Conservation (phyloP, 2,113 vertebrate species). For the Polypterus senegalus region DNA sequence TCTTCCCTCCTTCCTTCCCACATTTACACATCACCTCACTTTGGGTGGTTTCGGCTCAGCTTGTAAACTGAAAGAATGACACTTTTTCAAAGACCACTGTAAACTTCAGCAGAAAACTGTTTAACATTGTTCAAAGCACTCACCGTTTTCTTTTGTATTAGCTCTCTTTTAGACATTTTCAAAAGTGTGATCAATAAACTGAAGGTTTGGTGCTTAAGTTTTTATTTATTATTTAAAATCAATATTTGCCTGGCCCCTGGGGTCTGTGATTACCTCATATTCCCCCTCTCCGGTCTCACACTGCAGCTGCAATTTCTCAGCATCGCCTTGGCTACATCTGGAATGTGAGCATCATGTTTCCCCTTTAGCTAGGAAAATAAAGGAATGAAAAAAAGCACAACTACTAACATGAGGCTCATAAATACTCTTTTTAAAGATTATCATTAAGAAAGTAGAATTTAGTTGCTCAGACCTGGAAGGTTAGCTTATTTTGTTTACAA, state of each 20-base stretch:
- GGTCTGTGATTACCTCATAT: slow-evolving; percentile 86
- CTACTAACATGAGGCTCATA: slow-evolving; percentile 45
- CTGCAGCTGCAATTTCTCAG: slow-evolving; percentile 89
- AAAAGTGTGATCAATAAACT: slow-evolving; percentile 33
- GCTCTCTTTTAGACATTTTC: not conserved
- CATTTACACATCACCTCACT: too few relatives aligned
- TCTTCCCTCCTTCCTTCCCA: too few relatives aligned
- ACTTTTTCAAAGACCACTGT: too few relatives aligned
- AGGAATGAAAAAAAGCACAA: slow-evolving; percentile 43
- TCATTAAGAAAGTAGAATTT: slow-evolving; percentile 5
- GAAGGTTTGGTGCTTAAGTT: slow-evolving; percentile 30
- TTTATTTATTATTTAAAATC: slow-evolving; percentile 82
- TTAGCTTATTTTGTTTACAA: not conserved
- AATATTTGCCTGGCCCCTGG: slow-evolving; percentile 88
- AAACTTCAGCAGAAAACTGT: not conserved
- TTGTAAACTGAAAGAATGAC: too few relatives aligned
- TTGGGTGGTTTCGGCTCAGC: too few relatives aligned
- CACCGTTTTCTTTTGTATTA: not conserved
- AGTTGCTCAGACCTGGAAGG: not conserved
- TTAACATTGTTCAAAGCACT: not conserved
- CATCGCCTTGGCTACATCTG: slow-evolving; percentile 73
- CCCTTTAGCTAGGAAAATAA: slow-evolving; percentile 72
- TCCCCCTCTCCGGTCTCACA: slow-evolving; percentile 46
- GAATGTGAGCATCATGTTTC: slow-evolving; percentile 85
- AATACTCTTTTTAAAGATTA: slow-evolving; percentile 29